A percentile compares a stretch with the other conserved stretches of the same genome.
phyloP scores from a whole-genome alignment of 2,113 vertebrate genomes.

The Puffinus mauretanicus region DNA sequence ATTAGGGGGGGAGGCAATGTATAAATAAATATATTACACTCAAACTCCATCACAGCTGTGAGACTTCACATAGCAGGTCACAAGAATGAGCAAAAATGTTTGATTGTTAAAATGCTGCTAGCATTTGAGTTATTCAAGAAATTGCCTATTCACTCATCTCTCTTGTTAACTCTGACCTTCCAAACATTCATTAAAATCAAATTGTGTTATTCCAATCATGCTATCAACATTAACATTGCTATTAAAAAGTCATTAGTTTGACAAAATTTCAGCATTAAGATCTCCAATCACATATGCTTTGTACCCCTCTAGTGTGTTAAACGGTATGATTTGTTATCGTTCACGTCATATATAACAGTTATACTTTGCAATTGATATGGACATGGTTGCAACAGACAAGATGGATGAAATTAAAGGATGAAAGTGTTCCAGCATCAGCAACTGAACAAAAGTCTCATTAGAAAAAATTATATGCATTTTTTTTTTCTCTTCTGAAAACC shows the following conservation, averaged over 20 bases:
- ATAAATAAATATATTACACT: slow-evolving; percentile 4
- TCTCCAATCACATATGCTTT: not conserved
- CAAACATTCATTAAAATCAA: not conserved
- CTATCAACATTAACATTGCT: not conserved
- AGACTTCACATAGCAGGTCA: not conserved
- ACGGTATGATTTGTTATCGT: not conserved
- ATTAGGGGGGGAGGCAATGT: not conserved
- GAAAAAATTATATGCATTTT: not conserved
- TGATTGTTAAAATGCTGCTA: not conserved
- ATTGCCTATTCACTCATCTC: not conserved
- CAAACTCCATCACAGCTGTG: not conserved
- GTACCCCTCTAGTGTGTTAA: not conserved
- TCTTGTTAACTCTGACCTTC: not conserved
- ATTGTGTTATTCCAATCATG: not conserved
- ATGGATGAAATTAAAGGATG: not conserved
- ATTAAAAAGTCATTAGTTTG: not conserved
- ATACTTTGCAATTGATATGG: not conserved
- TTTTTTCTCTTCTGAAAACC: not conserved
- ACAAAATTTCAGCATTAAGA: not conserved
- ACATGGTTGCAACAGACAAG: not conserved
- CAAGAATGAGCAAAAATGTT: not conserved
- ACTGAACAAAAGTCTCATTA: not conserved
- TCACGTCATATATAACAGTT: not conserved
- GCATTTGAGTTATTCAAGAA: not conserved
- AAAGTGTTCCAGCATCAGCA: not conserved